Evolutionary conservation across 2,113 vertebrate genomes (phyloP), one percentile per base, ranked within the genome.

Genomic region (Microcebus tavaratra): DNA sequence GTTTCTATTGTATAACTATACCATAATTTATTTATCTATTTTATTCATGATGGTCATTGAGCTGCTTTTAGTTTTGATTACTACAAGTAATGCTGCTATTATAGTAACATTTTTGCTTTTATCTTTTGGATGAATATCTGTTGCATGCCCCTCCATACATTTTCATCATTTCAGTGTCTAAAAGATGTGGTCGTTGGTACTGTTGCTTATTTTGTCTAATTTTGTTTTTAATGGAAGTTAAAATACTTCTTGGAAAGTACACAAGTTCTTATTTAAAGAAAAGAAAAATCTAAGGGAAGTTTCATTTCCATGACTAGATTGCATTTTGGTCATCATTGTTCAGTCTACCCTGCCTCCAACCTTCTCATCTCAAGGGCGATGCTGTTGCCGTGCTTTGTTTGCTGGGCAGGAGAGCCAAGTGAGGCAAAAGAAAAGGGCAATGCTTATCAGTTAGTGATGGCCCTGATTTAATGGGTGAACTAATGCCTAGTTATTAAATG

Each of bases 401-500:
- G 11, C 90, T 94, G 59, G 67, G 36, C 61, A 83, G 57, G 39
- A 96, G 78, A 68, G 78, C n/a, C 65, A 93, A 97, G 34, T 12
- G 45, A 96, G 72, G 29, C 75, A 61, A 94, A 50, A 73, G 70
- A 88, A 91, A 88, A 79, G 50, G 31, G 87, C 2, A 31, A 97
- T 97, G 86, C 75, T 97, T 96, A 98, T 97, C 97, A 93, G 91
- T 93, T 72, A 90, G 29, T 70, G 87, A 91, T 88, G 87, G 68
- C 5, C 34, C 95, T 96, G 94, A 95, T 94, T 93, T 90, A 95
- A 83, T 95, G 70, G 85, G 68, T 89, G 93, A 93, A 95, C 93
- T 90, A 93, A 94, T 97, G 92, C 91, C 86, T 93, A n/a, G 68
- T 96, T 97, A 95, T 97, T 96, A 97, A 96, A 96, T 95, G 98